These are phyloP conservation scores for Gobius niger DNA, from an alignment of 2,113 vertebrate species.

Conservation along the genomic window DNA sequence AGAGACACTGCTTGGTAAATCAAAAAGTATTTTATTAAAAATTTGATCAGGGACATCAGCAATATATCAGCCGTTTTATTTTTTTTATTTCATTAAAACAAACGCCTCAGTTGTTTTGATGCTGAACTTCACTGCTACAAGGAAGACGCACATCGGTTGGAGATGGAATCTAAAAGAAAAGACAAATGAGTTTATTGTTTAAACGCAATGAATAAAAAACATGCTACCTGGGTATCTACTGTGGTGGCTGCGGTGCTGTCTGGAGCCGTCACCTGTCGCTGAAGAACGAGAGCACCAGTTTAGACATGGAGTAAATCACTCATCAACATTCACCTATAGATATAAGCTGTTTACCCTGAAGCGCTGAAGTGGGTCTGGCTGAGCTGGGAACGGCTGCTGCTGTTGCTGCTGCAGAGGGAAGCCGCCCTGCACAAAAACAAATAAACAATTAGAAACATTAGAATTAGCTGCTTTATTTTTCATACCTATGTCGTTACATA, in stretches of 20 bases:
- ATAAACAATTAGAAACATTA: neutral
- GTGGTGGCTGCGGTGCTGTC: constrained; percentile 11
- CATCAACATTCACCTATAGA: neutral
- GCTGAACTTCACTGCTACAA: constrained; percentile 6
- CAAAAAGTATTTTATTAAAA: neutral
- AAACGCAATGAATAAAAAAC: neutral
- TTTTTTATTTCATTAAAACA: no score
- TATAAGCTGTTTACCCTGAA: constrained; percentile 55
- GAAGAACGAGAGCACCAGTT: constrained; percentile 23
- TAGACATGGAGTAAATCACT: neutral
- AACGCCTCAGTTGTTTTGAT: constrained; percentile 7
- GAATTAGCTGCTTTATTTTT: neutral
- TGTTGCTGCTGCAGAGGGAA: neutral
- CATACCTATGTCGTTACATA: neutral
- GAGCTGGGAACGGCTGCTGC: constrained; percentile 47
- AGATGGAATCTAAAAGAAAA: constrained; percentile 52
- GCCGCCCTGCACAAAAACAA: constrained; percentile 37
- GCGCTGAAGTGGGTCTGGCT: constrained; percentile 48
- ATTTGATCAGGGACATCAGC: neutral
- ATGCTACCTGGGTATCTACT: constrained; percentile 61
- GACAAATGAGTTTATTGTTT: neutral
- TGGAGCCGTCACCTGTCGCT: constrained; percentile 59
- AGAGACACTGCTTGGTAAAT: neutral
- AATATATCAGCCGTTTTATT: neutral
- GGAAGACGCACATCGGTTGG: constrained; percentile 36